Evolutionary conservation across 2,888 invertebrate genomes (phyloP).

Genomic region (Hylaea fasciaria): DNA sequence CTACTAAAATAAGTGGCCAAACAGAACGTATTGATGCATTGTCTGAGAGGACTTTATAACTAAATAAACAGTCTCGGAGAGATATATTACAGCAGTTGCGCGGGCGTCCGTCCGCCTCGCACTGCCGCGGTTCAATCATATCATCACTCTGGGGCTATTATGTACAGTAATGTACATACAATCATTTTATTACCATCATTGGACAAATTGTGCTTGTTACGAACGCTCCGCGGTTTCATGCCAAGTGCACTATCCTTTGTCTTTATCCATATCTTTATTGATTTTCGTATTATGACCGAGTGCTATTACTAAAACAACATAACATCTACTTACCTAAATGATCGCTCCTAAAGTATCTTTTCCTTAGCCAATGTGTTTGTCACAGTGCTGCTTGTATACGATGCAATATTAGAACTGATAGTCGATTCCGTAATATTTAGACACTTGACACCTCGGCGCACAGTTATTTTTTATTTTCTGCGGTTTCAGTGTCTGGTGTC

Average conservation of each 20-base stretch:
- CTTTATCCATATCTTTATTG: slow-evolving; percentile 3
- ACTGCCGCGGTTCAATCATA: slow-evolving; percentile 28
- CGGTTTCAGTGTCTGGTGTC: too few species aligned
- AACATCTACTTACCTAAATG: too few species aligned
- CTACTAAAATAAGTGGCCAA: neutral
- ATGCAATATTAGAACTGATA: too few species aligned
- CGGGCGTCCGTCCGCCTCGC: slow-evolving; percentile 14
- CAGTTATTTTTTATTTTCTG: too few species aligned
- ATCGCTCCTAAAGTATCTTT: too few species aligned
- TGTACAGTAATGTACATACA: slow-evolving; percentile 4
- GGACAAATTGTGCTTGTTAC: slow-evolving; percentile 23
- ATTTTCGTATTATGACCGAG: neutral
- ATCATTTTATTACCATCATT: slow-evolving; percentile 31
- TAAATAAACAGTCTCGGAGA: slow-evolving; percentile 13
- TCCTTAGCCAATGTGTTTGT: too few species aligned
- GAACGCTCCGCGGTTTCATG: slow-evolving; percentile 3
- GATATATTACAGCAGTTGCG: slow-evolving; percentile 19
- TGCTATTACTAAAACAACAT: neutral
- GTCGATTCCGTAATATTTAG: neutral
- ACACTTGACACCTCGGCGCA: neutral
- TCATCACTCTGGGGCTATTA: slow-evolving; percentile 3
- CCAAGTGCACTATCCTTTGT: neutral
- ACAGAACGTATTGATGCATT: neutral
- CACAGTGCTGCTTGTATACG: too few species aligned
- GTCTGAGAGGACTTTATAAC: too few species aligned